Evolutionary conservation across 64 coral and sea anemone genomes (phyloP).

Genomic region (Stylophora pistillata): DNA sequence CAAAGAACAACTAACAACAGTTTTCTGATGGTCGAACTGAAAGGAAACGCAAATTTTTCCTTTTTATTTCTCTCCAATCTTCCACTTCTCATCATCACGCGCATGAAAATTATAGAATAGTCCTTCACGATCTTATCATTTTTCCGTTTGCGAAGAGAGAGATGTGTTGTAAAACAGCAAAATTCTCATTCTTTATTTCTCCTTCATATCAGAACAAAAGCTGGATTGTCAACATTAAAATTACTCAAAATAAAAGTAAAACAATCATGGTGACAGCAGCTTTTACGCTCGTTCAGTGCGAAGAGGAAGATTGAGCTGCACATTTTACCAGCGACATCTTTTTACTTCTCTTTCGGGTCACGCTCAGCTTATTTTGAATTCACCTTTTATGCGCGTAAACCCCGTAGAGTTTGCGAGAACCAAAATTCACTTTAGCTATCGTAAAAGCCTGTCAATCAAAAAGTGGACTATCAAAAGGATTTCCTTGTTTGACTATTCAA

Average conservation of each 20-base stretch:
- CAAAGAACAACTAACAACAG: conserved; percentile 23
- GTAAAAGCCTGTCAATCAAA: conserved; percentile 15
- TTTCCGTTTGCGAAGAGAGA: not conserved
- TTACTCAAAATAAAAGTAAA: not conserved
- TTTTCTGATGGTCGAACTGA: not conserved
- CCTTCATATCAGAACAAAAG: not conserved
- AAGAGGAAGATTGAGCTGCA: not conserved
- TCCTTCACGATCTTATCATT: not conserved
- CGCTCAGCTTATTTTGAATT: not conserved
- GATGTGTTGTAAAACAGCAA: not conserved
- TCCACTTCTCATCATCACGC: not conserved
- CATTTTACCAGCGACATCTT: not conserved
- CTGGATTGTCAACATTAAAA: not conserved
- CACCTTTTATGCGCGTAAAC: conserved; percentile 6
- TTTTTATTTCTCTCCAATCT: too few species aligned
- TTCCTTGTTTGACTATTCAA: not conserved
- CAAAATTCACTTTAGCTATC: not conserved
- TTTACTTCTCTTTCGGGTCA: not conserved
- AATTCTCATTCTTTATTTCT: not conserved
- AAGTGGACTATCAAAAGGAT: not conserved
- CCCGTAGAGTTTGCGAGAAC: not conserved
- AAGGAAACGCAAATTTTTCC: not conserved
- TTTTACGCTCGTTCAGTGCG: not conserved
- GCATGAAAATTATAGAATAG: not conserved
- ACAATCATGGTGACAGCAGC: not conserved